Evolutionary conservation across 2,113 vertebrate species (phyloP).

Genomic region (Rana temporaria): DNA sequence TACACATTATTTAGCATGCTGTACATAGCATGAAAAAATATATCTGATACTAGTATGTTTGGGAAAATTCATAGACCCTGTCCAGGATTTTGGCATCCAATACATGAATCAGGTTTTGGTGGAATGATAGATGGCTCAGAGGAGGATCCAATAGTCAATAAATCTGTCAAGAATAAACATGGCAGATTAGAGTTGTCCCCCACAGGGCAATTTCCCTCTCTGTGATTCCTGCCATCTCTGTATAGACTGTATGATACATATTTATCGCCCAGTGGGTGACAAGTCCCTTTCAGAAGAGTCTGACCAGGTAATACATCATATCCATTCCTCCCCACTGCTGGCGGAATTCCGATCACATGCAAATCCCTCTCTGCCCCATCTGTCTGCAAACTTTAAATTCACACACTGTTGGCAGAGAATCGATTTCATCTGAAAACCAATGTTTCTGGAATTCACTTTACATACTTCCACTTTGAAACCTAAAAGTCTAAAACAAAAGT

Average conservation of each 20-base stretch:
- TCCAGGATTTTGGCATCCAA: constrained; percentile 1
- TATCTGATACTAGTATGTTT: too few relatives aligned
- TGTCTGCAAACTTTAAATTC: neutral
- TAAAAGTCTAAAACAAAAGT: too few relatives aligned
- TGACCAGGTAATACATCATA: neutral
- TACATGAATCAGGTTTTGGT: neutral
- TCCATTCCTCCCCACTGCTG: neutral
- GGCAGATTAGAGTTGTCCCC: constrained; percentile 5
- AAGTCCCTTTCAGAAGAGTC: neutral
- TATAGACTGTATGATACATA: neutral
- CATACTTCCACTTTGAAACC: too few relatives aligned
- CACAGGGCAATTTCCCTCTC: neutral
- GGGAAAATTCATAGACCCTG: neutral
- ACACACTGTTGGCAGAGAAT: neutral
- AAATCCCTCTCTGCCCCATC: neutral
- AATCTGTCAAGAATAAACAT: constrained; percentile 1
- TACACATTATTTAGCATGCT: too few relatives aligned
- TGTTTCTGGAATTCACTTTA: too few relatives aligned
- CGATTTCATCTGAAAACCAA: too few relatives aligned
- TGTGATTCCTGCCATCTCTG: neutral
- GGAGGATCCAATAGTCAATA: neutral
- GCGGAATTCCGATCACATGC: neutral
- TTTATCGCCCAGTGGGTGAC: constrained; percentile 12
- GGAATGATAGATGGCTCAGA: neutral
- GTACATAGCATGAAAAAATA: too few relatives aligned